A percentile compares a stretch with the other conserved stretches of the same genome.
Conservation (phyloP, 2,113 vertebrate genomes). For the Aegypius monachus region DNA sequence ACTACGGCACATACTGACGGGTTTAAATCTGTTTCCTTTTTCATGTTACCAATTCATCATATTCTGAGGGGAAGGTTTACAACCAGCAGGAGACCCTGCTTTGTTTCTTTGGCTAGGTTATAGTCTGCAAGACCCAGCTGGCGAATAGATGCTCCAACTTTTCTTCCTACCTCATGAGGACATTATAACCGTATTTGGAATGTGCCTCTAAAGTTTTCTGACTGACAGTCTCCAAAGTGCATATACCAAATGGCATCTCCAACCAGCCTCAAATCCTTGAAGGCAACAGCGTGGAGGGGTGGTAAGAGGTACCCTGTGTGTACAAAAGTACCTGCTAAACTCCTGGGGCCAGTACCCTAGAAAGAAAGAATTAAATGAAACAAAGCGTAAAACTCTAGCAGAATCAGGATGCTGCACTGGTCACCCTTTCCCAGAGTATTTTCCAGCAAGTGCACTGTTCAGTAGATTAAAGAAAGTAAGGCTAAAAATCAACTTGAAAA, state of each 20-base stretch:
- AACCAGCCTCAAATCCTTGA: background rate
- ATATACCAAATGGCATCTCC: background rate
- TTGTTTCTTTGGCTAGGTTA: background rate
- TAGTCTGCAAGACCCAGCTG: background rate
- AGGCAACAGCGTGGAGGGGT: background rate
- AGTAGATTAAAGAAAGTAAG: background rate
- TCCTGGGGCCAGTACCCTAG: background rate
- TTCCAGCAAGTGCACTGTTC: background rate
- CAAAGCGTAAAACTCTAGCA: background rate
- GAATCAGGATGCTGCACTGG: background rate
- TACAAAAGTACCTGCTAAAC: background rate
- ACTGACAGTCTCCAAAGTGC: background rate
- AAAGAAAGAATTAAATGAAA: background rate
- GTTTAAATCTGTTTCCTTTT: background rate
- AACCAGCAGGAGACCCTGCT: background rate
- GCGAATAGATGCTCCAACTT: background rate
- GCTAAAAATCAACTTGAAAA: background rate
- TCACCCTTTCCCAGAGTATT: background rate
- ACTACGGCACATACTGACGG: background rate
- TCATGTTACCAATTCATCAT: background rate
- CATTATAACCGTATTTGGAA: background rate
- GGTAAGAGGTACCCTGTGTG: background rate
- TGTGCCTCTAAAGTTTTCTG: background rate
- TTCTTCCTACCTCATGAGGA: background rate
- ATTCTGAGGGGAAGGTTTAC: background rate